Conservation (phyloP, 2,888 invertebrate genomes). For the Leptinotarsa tumamoca region DNA sequence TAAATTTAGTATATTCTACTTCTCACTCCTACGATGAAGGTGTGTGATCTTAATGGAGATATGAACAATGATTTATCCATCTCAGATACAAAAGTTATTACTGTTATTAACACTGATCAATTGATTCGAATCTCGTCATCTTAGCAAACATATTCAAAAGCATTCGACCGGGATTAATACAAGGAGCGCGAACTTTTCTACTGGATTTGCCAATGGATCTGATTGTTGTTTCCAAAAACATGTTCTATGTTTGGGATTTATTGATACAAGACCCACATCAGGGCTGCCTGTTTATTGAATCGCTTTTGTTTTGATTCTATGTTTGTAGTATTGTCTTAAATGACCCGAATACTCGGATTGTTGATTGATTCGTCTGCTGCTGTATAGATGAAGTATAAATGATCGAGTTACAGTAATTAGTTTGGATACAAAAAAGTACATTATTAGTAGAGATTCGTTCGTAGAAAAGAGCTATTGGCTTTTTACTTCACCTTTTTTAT, state of each 20-base stretch:
- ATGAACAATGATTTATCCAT: neutral
- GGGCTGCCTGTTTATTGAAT: neutral
- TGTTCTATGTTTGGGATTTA: neutral
- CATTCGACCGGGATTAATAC: constrained; percentile 9
- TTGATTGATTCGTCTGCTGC: neutral
- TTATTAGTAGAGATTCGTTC: no score
- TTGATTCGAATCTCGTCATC: constrained; percentile 5
- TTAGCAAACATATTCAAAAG: constrained; percentile 25
- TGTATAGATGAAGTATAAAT: no score
- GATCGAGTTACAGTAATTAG: no score
- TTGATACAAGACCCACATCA: neutral
- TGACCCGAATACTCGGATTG: neutral
- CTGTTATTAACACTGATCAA: neutral
- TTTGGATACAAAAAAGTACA: no score
- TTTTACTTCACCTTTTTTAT: no score
- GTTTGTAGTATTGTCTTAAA: neutral
- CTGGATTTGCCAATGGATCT: neutral
- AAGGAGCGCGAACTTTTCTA: neutral
- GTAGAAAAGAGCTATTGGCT: no score
- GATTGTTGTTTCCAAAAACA: neutral
- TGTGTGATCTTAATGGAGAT: no score
- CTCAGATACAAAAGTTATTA: no score
- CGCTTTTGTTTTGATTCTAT: neutral
- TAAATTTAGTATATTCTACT: no score
- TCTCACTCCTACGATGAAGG: no score